Evolutionary conservation across 2,888 invertebrate genomes (phyloP), one percentile per base, ranked within the genome.

Genomic region (Noctua fimbriata): DNA sequence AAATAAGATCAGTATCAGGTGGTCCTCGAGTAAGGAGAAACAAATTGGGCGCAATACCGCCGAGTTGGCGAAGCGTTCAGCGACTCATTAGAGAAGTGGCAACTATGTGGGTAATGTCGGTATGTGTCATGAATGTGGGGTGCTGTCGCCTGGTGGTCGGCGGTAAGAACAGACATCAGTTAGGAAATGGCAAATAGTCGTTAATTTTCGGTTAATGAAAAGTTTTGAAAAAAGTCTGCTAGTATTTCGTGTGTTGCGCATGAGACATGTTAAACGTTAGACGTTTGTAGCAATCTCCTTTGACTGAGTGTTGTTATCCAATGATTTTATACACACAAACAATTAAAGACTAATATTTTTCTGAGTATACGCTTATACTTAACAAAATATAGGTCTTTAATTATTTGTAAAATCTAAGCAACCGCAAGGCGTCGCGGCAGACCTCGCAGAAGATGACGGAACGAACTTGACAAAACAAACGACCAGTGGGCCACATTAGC

Each of bases 81-180:
- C 76, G 82, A 84, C 88, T 89, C 87, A 89, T 89, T 89, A 89
- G 78, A 24, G 76, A 24, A 44, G 79, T 77, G 87, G 60, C 21
- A 77, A 72, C 75, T 77, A 80, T 77, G 79, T 9, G 78, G 47
- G 74, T 36, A 60, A 88, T 80, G 73, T 18, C 44, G 73, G 28
- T 65, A 14, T 81, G 87, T 80, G 58, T 71, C 44, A 69, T 16
- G 81, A 73, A 84, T 84, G 67, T 63, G 44, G 65, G 65, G 41
- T 49, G 28, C 14, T 67, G 49, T 44, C 70, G 65, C 75, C 74
- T 49, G 67, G 76, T 41, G 41, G 76, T 41, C 36, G 71, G 82
- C 58, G 81, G 67, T n/a, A 18, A 47, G 47, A 32, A 73, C 60
- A 28, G 49, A 73, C 44, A 16, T n/a, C 9, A 14, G 66, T 36